Percentiles rank a stretch among this genome's conserved stretches.
These are phyloP conservation scores for Agapostemon virescens DNA, from an alignment of 2,888 invertebrate species.

Conservation along the genomic window DNA sequence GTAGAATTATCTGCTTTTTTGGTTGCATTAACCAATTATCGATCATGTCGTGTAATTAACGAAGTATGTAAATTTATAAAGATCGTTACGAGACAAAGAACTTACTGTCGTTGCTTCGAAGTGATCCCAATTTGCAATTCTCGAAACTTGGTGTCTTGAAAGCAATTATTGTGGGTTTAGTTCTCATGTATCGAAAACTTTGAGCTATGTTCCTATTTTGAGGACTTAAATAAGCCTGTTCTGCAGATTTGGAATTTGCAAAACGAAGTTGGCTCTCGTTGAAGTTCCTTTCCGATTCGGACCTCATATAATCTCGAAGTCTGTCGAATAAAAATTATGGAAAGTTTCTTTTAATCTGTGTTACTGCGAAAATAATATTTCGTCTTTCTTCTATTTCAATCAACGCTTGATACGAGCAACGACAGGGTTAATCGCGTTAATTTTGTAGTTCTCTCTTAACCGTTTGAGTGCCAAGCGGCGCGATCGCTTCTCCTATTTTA, in stretches of 20 bases:
- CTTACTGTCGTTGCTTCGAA: conserved; percentile 19
- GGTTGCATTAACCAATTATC: background rate
- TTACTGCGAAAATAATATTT: background rate
- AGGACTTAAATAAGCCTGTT: conserved; percentile 87
- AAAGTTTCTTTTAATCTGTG: background rate
- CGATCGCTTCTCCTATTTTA: too few species aligned
- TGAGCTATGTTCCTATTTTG: conserved; percentile 91
- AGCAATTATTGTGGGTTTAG: conserved; percentile 93
- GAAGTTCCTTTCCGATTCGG: conserved; percentile 90
- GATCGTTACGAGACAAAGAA: background rate
- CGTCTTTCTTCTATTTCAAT: too few species aligned
- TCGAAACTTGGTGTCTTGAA: conserved; percentile 92
- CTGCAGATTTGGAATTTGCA: conserved; percentile 85
- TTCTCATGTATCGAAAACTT: conserved; percentile 94
- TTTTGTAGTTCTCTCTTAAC: too few species aligned
- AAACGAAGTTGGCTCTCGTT: conserved; percentile 85
- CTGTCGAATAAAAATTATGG: conserved; percentile 77
- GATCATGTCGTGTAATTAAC: background rate
- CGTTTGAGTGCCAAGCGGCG: too few species aligned
- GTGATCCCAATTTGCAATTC: conserved; percentile 79
- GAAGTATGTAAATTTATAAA: background rate
- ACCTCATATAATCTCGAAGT: conserved; percentile 87
- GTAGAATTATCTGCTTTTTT: too few species aligned
- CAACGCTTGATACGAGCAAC: too few species aligned
- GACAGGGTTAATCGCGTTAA: too few species aligned